These are phyloP conservation scores for Cataglyphis cursor DNA, from an alignment of 2,888 invertebrate genomes.

Conservation along the genomic window DNA sequence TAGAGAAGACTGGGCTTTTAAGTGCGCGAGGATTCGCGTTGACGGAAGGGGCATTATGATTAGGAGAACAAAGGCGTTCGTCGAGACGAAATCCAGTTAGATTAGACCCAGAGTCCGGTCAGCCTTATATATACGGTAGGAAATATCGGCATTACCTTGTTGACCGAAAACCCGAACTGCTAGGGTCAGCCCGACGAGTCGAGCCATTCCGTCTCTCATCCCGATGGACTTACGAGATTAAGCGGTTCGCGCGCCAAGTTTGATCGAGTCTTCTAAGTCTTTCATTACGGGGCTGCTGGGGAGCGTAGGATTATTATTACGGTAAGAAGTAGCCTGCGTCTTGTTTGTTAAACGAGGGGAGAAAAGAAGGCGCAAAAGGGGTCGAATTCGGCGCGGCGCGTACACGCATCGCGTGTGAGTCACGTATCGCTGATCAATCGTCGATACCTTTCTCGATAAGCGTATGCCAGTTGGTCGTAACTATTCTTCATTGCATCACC, in stretches of 20 bases:
- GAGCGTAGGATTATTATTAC: constrained; percentile 85
- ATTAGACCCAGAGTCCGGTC: constrained; percentile 78
- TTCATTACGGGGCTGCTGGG: constrained; percentile 82
- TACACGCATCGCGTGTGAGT: constrained; percentile 57
- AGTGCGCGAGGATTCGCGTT: neutral
- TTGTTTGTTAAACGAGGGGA: constrained; percentile 85
- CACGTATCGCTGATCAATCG: constrained; percentile 62
- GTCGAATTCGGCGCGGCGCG: constrained; percentile 46
- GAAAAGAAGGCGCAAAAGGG: constrained; percentile 81
- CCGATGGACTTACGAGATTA: constrained; percentile 85
- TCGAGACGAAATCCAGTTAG: constrained; percentile 81
- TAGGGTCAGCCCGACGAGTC: constrained; percentile 75
- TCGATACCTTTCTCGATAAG: constrained; percentile 42
- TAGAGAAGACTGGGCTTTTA: too few species aligned
- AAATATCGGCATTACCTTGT: constrained; percentile 82
- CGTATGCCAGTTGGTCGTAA: constrained; percentile 3
- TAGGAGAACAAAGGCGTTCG: constrained; percentile 77
- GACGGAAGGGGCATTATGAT: constrained; percentile 8
- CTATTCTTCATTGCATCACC: neutral
- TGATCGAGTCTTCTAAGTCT: constrained; percentile 86
- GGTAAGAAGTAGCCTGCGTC: constrained; percentile 77
- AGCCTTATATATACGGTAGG: constrained; percentile 63
- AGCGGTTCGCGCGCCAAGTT: constrained; percentile 83
- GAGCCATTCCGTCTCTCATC: constrained; percentile 75
- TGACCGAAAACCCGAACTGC: constrained; percentile 76